phyloP scores from a whole-genome alignment of 2,113 vertebrate genomes.

The Cynopterus brachyotis region DNA sequence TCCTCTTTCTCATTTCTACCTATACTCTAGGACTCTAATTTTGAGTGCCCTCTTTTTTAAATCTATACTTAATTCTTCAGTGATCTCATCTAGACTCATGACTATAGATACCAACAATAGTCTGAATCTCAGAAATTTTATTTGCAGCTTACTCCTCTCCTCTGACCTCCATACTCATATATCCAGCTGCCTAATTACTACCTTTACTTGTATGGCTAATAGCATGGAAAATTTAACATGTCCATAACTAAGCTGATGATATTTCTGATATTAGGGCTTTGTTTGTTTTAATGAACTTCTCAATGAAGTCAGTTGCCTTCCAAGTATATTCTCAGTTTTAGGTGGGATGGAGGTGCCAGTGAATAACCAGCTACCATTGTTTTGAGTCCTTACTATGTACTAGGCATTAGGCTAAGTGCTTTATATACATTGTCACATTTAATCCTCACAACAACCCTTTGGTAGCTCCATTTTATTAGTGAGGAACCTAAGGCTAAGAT shows the following conservation, averaged over 20 bases:
- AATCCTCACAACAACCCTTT: neutral
- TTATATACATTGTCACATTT: neutral
- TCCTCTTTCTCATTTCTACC: neutral
- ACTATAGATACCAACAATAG: neutral
- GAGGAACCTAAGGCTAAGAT: neutral
- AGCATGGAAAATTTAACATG: neutral
- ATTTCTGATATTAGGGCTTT: neutral
- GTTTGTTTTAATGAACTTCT: neutral
- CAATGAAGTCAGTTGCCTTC: neutral
- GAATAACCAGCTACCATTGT: neutral
- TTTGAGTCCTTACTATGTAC: neutral
- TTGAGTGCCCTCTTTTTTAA: neutral
- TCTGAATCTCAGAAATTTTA: neutral
- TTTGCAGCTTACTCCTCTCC: neutral
- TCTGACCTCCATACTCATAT: neutral
- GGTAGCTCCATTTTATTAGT: neutral
- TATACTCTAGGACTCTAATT: neutral
- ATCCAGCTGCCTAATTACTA: neutral
- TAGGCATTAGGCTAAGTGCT: neutral
- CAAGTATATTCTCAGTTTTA: neutral
- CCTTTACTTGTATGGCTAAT: neutral
- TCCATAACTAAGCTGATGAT: neutral
- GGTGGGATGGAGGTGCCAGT: neutral
- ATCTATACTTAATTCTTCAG: neutral
- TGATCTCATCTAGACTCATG: neutral